Conservation (phyloP, 2,797 vertebrate species). For the Lagocephalus sceleratus region DNA sequence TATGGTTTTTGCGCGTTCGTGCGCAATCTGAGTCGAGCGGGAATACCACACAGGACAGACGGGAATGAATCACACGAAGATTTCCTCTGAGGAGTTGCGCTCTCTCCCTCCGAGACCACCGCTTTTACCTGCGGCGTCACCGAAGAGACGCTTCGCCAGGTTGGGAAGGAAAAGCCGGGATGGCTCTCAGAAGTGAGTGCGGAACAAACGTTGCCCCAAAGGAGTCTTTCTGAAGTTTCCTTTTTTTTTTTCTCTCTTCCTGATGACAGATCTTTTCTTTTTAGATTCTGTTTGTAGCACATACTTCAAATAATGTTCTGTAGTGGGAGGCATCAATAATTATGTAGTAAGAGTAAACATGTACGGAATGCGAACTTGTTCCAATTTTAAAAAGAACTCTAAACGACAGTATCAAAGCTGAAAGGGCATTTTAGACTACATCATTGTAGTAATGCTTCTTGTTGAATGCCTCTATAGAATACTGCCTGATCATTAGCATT, state of each 20-base stretch:
- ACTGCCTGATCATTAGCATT: too few species aligned
- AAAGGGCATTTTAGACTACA: too few species aligned
- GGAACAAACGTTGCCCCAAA: background rate
- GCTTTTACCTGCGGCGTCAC: slow-evolving; percentile 47
- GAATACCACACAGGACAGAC: background rate
- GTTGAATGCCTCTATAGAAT: too few species aligned
- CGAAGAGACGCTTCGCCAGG: slow-evolving; percentile 66
- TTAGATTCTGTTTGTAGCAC: too few species aligned
- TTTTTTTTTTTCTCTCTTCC: background rate
- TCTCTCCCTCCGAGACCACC: slow-evolving; percentile 58
- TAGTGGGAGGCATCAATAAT: too few species aligned
- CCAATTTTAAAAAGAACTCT: too few species aligned
- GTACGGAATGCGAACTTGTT: too few species aligned
- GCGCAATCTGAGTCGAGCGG: background rate
- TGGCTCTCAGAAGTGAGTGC: slow-evolving; percentile 76
- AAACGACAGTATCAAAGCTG: too few species aligned
- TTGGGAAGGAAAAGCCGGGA: slow-evolving; percentile 73
- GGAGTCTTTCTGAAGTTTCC: too few species aligned
- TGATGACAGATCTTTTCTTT: background rate
- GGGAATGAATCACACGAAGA: slow-evolving; percentile 43
- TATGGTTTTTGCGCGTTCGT: background rate
- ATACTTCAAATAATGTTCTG: too few species aligned
- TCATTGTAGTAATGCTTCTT: too few species aligned
- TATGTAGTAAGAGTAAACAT: too few species aligned
- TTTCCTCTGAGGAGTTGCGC: slow-evolving; percentile 53